phyloP scores from a whole-genome alignment of 2,797 vertebrate genomes.

The Phoxinus dragarum region DNA sequence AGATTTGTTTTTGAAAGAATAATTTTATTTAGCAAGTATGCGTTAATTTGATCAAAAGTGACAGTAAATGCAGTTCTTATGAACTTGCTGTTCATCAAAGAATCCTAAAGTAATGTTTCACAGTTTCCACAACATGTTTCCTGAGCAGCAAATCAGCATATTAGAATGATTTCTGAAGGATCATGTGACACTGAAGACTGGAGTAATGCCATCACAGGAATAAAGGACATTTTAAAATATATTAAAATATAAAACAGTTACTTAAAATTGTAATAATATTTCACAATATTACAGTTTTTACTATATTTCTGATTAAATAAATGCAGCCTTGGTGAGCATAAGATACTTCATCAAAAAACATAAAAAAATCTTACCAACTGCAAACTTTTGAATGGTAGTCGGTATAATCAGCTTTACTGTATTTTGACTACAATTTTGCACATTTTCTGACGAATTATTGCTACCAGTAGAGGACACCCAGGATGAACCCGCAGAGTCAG shows the following conservation, averaged over 20 bases:
- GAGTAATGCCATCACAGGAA: background rate
- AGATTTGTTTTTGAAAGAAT: background rate
- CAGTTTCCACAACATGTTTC: slow-evolving; percentile 6
- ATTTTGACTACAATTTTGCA: background rate
- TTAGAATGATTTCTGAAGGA: background rate
- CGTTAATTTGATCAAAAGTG: background rate
- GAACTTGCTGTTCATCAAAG: background rate
- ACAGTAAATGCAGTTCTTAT: background rate
- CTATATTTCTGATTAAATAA: background rate
- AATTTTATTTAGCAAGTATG: background rate
- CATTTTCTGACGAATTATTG: background rate
- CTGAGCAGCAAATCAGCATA: background rate
- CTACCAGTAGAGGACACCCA: background rate
- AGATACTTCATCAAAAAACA: background rate
- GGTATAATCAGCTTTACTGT: background rate
- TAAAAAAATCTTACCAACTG: background rate
- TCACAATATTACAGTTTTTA: background rate
- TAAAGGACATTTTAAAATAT: background rate
- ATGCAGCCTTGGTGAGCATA: background rate
- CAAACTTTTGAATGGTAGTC: too few species aligned
- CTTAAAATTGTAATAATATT: background rate
- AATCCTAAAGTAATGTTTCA: background rate
- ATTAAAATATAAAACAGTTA: background rate
- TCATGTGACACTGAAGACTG: background rate
- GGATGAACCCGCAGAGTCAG: background rate